phyloP scores from a whole-genome alignment of 2,113 vertebrate species.

The Aspiorhynchus laticeps region DNA sequence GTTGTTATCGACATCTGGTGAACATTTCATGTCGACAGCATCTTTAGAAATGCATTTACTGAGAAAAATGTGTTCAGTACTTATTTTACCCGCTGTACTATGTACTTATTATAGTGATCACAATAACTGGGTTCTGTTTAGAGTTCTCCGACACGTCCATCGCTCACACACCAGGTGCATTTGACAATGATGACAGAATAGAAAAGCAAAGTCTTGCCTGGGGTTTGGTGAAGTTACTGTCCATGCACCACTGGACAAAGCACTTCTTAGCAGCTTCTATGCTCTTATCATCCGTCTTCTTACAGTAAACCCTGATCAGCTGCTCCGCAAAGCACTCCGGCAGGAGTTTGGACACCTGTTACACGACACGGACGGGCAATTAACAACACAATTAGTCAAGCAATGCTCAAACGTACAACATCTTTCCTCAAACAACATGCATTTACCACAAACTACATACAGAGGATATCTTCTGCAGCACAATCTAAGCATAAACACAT shows the following conservation, averaged over 20 bases:
- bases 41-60: no score
- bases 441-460: no score
- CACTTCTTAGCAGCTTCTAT: slow-evolving; percentile 82
- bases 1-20: no score
- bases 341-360: slow-evolving; percentile 89
- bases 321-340: slow-evolving; percentile 89
- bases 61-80: no score
- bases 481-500: no score
- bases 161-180: neutral
- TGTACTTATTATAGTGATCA: no score
- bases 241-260: slow-evolving; percentile 89
- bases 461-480: no score
- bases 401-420: no score
- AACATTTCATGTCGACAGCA: no score
- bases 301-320: slow-evolving; percentile 88
- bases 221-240: slow-evolving; percentile 84
- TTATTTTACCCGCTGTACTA: no score
- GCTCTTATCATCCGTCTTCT: slow-evolving; percentile 74
- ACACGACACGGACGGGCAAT: neutral
- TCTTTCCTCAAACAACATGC: no score
- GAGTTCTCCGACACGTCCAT: neutral
- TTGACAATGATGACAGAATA: neutral
- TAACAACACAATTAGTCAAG: neutral
- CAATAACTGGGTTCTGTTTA: no score
- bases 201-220: slow-evolving; percentile 73